Percentiles rank a stretch among this genome's conserved stretches.
phyloP scores from a whole-genome alignment of 2,888 invertebrate genomes.

The Laothoe populi region DNA sequence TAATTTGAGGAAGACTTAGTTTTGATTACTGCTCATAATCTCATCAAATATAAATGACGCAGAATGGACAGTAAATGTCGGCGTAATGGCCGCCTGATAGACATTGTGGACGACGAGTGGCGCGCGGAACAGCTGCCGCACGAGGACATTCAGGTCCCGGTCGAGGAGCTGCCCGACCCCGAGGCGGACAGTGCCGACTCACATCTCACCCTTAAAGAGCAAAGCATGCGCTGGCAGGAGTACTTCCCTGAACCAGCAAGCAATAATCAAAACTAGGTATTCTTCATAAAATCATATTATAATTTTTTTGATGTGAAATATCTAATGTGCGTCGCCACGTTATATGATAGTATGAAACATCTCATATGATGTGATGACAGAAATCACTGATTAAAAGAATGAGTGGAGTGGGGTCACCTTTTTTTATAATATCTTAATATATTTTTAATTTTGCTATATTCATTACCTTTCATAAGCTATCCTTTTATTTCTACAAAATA shows the following conservation, averaged over 20 bases:
- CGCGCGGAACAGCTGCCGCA: slow-evolving; percentile 91
- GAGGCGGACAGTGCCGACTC: slow-evolving; percentile 97
- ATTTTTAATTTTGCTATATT: too few relatives aligned
- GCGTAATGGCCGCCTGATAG: slow-evolving; percentile 90
- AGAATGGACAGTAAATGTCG: slow-evolving; percentile 92
- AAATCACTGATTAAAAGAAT: too few relatives aligned
- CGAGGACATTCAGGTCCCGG: slow-evolving; percentile 93
- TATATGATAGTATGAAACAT: too few relatives aligned
- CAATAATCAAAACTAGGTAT: slow-evolving; percentile 77
- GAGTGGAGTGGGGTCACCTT: too few relatives aligned
- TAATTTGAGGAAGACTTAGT: slow-evolving; percentile 56
- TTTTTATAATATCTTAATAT: too few relatives aligned
- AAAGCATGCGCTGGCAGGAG: slow-evolving; percentile 88
- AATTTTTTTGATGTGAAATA: too few relatives aligned
- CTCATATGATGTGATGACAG: too few relatives aligned
- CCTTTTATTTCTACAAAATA: too few relatives aligned
- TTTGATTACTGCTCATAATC: slow-evolving; percentile 59
- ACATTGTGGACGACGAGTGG: slow-evolving; percentile 95
- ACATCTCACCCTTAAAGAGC: slow-evolving; percentile 94
- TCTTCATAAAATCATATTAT: slow-evolving; percentile 31
- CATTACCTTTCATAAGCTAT: too few relatives aligned
- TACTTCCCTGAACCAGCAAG: slow-evolving; percentile 82
- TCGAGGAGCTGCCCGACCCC: slow-evolving; percentile 95
- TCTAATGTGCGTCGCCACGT: too few relatives aligned
- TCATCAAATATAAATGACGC: slow-evolving; percentile 30